Conservation (phyloP, 2,797 vertebrate genomes). For the Myiothlypis coronata region DNA sequence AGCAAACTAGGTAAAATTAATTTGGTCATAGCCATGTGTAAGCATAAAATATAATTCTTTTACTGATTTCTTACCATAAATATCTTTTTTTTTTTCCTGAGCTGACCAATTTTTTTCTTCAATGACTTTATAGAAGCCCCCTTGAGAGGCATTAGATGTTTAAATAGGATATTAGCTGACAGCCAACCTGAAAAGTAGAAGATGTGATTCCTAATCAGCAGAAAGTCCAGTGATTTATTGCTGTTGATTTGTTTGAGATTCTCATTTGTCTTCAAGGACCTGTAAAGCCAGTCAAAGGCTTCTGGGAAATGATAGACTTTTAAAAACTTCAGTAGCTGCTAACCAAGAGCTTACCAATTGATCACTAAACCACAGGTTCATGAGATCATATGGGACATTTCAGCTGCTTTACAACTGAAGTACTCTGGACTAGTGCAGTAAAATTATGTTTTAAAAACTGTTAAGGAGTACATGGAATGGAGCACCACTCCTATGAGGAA, state of each 20-base stretch:
- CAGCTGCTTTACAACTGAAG: not conserved
- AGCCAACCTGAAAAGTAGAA: conserved; percentile 49
- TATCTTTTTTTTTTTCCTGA: not conserved
- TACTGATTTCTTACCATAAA: not conserved
- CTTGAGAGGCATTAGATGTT: conserved; percentile 37
- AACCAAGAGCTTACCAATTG: conserved; percentile 54
- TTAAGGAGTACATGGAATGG: not conserved
- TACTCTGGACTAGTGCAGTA: not conserved
- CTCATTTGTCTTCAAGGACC: conserved; percentile 62
- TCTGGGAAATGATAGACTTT: conserved; percentile 60
- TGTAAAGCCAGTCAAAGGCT: conserved; percentile 56
- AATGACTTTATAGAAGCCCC: not conserved
- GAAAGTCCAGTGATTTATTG: conserved; percentile 60
- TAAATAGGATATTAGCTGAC: conserved; percentile 43
- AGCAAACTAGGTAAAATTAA: not conserved
- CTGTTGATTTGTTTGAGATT: conserved; percentile 64
- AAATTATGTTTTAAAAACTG: not conserved
- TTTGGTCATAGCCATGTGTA: not conserved
- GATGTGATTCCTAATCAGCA: conserved; percentile 51
- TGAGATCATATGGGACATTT: conserved; percentile 1
- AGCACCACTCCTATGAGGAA: not conserved
- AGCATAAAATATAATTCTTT: not conserved
- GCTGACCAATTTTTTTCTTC: not conserved
- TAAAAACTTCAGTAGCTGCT: conserved; percentile 54
- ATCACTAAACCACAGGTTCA: conserved; percentile 28